Evolutionary conservation across 2,113 vertebrate genomes (phyloP).

Genomic region (Microcebus lehilahytsara): DNA sequence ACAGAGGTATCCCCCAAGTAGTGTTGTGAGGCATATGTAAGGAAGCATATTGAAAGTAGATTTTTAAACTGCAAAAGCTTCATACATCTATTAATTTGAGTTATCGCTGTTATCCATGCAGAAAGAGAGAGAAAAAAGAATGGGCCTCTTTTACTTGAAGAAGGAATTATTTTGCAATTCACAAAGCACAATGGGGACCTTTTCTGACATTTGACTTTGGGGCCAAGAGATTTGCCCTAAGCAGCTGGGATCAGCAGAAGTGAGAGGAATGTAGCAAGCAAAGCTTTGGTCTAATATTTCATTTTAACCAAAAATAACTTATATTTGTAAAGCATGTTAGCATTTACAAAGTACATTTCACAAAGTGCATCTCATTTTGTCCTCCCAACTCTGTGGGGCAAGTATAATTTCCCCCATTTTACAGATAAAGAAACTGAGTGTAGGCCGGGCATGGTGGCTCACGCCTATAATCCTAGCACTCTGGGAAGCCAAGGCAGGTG

Average conservation of each 20-base stretch:
- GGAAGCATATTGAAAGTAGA: background rate
- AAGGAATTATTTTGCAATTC: constrained; percentile 69
- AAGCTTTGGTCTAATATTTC: constrained; percentile 72
- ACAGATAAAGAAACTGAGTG: constrained; percentile 42
- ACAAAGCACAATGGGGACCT: constrained; percentile 56
- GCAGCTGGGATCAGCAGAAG: constrained; percentile 62
- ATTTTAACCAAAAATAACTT: constrained; percentile 72
- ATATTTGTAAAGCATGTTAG: constrained; percentile 63
- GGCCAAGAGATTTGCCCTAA: constrained; percentile 67
- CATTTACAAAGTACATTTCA: constrained; percentile 67
- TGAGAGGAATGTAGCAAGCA: constrained; percentile 60
- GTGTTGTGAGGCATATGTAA: background rate
- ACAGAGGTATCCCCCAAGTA: background rate
- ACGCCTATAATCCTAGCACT: too few species aligned
- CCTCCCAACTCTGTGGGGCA: background rate
- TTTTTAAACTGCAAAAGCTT: constrained; percentile 6
- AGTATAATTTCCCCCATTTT: constrained; percentile 14
- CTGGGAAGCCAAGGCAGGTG: too few species aligned
- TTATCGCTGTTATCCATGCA: background rate
- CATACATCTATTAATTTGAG: background rate
- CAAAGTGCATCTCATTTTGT: constrained; percentile 47
- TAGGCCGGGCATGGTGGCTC: too few species aligned
- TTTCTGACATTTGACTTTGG: constrained; percentile 75
- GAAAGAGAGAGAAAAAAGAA: background rate
- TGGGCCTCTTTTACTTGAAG: constrained; percentile 13